Percentiles rank a stretch among this genome's conserved stretches.
These are phyloP conservation scores for Drosophila pegasa DNA, from an alignment of 2,888 invertebrate genomes.

Conservation along the genomic window DNA sequence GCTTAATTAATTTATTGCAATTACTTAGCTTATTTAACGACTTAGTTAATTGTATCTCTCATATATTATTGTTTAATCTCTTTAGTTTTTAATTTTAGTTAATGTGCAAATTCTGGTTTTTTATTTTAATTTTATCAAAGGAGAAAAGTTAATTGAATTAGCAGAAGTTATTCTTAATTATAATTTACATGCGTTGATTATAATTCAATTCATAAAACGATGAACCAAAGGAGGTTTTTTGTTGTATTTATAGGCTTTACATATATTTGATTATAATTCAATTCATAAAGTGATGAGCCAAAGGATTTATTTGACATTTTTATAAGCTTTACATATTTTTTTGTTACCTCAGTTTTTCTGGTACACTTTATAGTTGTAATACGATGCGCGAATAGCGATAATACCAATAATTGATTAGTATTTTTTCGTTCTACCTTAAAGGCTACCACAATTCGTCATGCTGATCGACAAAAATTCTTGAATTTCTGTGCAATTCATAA, in stretches of 20 bases:
- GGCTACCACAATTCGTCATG: neutral
- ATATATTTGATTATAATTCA: constrained; percentile 6
- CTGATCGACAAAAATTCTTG: constrained; percentile 5
- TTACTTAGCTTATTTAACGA: neutral
- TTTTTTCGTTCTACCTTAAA: neutral
- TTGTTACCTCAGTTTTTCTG: neutral
- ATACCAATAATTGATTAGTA: neutral
- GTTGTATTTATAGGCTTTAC: neutral
- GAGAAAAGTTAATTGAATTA: constrained; percentile 28
- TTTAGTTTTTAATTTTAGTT: neutral
- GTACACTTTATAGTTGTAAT: constrained; percentile 1
- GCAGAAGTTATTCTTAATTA: constrained; percentile 9
- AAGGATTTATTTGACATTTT: too few relatives aligned
- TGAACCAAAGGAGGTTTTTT: neutral
- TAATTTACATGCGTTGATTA: constrained; percentile 4
- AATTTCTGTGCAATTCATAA: neutral
- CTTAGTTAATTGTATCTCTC: neutral
- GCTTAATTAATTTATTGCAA: constrained; percentile 6
- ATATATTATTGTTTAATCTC: neutral
- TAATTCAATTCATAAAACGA: constrained; percentile 16
- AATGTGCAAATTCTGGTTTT: neutral
- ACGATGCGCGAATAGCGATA: neutral
- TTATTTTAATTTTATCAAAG: constrained; percentile 9
- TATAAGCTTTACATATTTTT: neutral
- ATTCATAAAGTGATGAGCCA: constrained; percentile 5